phyloP scores from a whole-genome alignment of 1,140 invertebrate genomes.

The Drosophila funebris region DNA sequence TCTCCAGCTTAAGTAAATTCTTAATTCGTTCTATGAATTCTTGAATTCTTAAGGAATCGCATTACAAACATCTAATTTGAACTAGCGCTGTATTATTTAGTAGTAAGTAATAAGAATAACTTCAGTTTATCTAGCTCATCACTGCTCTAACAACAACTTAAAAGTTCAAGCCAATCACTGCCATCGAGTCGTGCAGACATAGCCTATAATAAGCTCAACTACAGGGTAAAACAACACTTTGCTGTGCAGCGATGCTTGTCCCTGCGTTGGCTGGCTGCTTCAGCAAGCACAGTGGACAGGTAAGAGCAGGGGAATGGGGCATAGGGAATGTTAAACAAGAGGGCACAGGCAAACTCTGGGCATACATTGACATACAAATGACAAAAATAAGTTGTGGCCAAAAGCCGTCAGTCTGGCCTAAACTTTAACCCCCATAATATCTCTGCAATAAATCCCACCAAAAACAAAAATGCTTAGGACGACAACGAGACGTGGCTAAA shows the following conservation, averaged over 20 bases:
- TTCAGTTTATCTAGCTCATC: too few relatives aligned
- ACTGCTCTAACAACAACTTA: too few relatives aligned
- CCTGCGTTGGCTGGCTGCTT: background rate
- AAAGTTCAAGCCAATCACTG: too few relatives aligned
- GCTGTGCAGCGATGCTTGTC: constrained; percentile 55
- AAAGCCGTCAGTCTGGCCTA: background rate
- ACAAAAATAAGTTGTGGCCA: constrained; percentile 15
- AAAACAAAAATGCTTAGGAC: background rate
- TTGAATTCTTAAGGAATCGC: too few relatives aligned
- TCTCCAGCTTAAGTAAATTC: too few relatives aligned
- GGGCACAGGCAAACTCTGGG: constrained; percentile 38
- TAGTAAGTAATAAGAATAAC: too few relatives aligned
- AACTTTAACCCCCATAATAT: constrained; percentile 31
- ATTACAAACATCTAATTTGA: too few relatives aligned
- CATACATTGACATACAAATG: constrained; percentile 75
- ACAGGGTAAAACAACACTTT: constrained; percentile 62
- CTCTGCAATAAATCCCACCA: constrained; percentile 17
- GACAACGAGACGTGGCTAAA: constrained; percentile 5
- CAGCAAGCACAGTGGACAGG: constrained; percentile 1
- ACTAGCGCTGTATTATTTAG: too few relatives aligned
- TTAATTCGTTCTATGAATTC: too few relatives aligned
- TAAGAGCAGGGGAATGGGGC: background rate
- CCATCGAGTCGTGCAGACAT: background rate
- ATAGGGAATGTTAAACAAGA: background rate
- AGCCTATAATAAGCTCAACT: background rate